phyloP scores from a whole-genome alignment of 2,113 vertebrate species.

The Lepus americanus region DNA sequence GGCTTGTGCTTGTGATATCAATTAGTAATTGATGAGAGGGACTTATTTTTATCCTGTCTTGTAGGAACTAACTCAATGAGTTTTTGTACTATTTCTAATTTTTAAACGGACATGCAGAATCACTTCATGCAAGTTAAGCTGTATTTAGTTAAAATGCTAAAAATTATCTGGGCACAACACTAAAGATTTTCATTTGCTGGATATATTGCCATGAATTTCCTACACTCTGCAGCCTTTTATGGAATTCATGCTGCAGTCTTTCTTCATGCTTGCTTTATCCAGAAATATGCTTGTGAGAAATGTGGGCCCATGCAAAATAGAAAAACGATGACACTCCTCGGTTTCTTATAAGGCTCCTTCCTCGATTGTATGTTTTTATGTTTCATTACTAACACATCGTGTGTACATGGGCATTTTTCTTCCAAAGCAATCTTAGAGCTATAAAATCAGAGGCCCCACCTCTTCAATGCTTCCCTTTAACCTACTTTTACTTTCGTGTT shows the following conservation, averaged over 20 bases:
- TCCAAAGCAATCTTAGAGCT: neutral
- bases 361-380: neutral
- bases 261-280: neutral
- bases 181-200: constrained; percentile 37
- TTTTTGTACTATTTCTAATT: constrained; percentile 38
- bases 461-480: neutral
- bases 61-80: neutral
- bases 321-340: neutral
- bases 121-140: constrained; percentile 43
- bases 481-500: neutral
- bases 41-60: neutral
- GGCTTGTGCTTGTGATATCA: neutral
- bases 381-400: constrained; percentile 17
- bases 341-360: neutral
- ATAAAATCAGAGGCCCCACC: neutral
- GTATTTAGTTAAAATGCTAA: constrained; percentile 63
- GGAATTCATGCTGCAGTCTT: constrained; percentile 47
- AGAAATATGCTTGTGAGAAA: constrained; percentile 58
- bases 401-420: neutral
- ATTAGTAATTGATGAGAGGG: neutral
- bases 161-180: constrained; percentile 49
- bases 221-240: constrained; percentile 58
- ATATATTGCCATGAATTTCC: constrained; percentile 41
- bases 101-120: constrained; percentile 51
- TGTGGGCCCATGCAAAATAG: neutral